Base-by-base conservation (phyloP, 2,888 invertebrate genomes). In the Stratiomys singularior region DNA sequence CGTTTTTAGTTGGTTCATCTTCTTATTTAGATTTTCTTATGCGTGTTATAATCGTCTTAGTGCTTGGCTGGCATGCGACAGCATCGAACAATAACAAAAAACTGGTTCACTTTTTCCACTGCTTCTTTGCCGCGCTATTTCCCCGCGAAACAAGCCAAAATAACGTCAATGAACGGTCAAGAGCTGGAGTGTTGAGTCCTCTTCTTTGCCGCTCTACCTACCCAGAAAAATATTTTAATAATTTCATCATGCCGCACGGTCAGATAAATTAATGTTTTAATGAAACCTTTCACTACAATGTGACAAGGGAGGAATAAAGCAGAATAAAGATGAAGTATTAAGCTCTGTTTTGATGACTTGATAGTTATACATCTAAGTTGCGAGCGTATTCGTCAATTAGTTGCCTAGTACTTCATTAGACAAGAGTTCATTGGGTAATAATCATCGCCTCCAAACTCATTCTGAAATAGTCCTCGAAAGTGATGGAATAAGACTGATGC, bases 181-280 rank as follows among this genome's bases (percentile, higher is more conserved):
- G 52, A 52, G n/a, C 15, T 13, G 15, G 15, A 52, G 52, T 52
- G 52, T 18, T 52, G 52, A 52, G 52, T n/a, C 52, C 15, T 13
- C 15, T 52, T 52, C 9, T 52, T 52, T 4, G 4, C 18, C 2
- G 15, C 18, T 52, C 52, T 52, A 18, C 18, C 52, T 52, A 18
- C 52, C 52, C 52, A 52, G 52, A 25, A 69, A n/a, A 76, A 58
- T 69, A 78, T 72, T 79, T 76, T 67, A 69, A 74, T 78, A 63
- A 66, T 63, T 66, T 72, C 74, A 78, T 78, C 76, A 67, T 64
- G 52, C 63, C 78, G 63, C 60, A 58, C 66, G 47, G 23, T 7
- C 21, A 46, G 69, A 69, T 69, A 69, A 69, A 69, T 69, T 69
- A 47, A 69, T 69, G 46, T 69, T 69, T 69, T 27, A 47, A 69